Percentiles rank a stretch among this genome's conserved stretches.
Conservation (phyloP, 2,113 vertebrate genomes). For the Holacanthus passer region DNA sequence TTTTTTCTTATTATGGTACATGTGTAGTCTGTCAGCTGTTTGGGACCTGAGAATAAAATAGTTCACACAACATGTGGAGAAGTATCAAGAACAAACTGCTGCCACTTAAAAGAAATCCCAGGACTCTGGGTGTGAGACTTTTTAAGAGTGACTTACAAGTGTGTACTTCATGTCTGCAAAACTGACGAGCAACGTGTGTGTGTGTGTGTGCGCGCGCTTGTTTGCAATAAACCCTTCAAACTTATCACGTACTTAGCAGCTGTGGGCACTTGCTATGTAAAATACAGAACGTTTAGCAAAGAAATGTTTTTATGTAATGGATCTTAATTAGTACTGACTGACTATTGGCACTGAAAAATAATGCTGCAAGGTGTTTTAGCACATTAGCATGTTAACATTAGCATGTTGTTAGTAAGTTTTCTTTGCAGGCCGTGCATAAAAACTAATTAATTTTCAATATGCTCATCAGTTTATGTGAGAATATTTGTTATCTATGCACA, state of each 20-base stretch:
- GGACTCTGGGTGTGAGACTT: slow-evolving; percentile 4
- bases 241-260: background rate
- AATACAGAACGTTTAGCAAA: slow-evolving; percentile 1
- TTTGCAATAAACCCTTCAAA: slow-evolving; percentile 4
- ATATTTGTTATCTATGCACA: background rate
- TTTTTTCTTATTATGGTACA: slow-evolving; percentile 35
- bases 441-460: no score
- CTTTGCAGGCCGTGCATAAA: no score
- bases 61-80: slow-evolving; percentile 27
- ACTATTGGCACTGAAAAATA: background rate
- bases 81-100: slow-evolving; percentile 13
- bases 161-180: slow-evolving; percentile 18
- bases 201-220: background rate
- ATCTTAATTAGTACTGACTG: background rate
- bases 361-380: background rate
- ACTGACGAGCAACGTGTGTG: slow-evolving; percentile 11
- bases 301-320: background rate
- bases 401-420: no score
- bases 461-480: background rate
- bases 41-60: slow-evolving; percentile 17
- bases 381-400: background rate
- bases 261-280: background rate
- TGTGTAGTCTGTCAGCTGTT: slow-evolving; percentile 9
- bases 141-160: background rate
- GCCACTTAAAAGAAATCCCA: background rate